Evolutionary conservation across 1,140 invertebrate species (phyloP).

Genomic region (Drosophila ogumai): DNA sequence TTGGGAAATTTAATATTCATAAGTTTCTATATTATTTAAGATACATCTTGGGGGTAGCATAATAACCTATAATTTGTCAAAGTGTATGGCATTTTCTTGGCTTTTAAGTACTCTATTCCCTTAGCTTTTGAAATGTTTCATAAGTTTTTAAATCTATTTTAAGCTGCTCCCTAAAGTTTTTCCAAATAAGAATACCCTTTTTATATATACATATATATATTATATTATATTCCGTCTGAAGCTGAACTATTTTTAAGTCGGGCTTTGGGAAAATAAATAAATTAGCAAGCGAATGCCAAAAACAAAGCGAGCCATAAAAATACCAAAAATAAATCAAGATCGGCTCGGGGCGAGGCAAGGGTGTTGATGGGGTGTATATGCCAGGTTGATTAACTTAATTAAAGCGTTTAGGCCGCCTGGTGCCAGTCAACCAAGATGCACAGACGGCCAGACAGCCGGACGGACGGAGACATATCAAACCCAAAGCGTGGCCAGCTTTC

Average conservation of each 20-base stretch:
- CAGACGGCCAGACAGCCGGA: conserved; percentile 9
- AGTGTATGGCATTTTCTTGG: not conserved
- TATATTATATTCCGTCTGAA: not conserved
- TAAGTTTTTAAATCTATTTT: not conserved
- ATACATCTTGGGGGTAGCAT: not conserved
- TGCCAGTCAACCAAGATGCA: conserved; percentile 54
- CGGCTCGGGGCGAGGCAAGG: not conserved
- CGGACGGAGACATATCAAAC: conserved; percentile 6
- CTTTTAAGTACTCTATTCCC: not conserved
- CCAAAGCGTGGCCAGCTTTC: conserved; percentile 31
- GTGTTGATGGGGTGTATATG: conserved; percentile 23
- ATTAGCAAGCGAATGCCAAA: conserved; percentile 65
- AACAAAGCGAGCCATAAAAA: conserved; percentile 47
- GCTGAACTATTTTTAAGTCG: conserved; percentile 69
- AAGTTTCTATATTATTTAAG: not conserved
- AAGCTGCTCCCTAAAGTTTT: not conserved
- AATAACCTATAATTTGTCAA: not conserved
- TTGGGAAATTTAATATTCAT: not conserved
- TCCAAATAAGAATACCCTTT: too few species aligned
- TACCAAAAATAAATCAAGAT: conserved; percentile 65
- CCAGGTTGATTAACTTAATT: conserved; percentile 74
- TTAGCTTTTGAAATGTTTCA: too few species aligned
- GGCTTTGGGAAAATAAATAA: conserved; percentile 64
- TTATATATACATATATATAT: not conserved
- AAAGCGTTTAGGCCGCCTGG: conserved; percentile 70